Base-by-base conservation (phyloP, 2,113 vertebrate species). In the Calyptommatus sinebrachiatus region DNA sequence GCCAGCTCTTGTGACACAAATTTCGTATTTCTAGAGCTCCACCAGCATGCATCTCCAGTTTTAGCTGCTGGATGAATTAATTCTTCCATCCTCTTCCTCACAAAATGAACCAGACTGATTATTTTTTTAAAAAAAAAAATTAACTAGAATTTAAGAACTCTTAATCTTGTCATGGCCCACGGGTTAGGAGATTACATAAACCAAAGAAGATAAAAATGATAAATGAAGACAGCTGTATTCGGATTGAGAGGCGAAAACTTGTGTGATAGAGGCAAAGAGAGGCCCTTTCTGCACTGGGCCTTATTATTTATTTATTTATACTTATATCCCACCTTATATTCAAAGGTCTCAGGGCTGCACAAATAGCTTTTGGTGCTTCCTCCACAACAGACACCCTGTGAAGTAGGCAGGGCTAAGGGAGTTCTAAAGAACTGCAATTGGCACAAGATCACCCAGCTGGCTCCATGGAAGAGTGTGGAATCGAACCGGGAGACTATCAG, bases 91-190 rank as follows among this genome's bases (percentile, higher is more conserved):
- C 28, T 66, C 24, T 26, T 48, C 62, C 62, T 76, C 61, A 62
- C 29, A 41, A 75, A 81, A 81, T 60, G 50, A 81, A 81, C 63
- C 79, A 46, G 72, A 48, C 20, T 70, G 72, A 81, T 81, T 81
- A 75, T 75, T 81, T 69, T 72, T 61, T 81, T 81, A 75, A 81
- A 61, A 69, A 60, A 63, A 69, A 75, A 75, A 76, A 75, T 81
- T 73, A 76, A 75, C 45, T 71, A 69, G 57, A 63, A 79, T 74
- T 79, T 74, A 83, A 79, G 66, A 78, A 35, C 65, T 63, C 65
- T 69, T 69, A 65, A 74, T 70, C 76, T 79, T 53, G 53, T 4
- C 66, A 72, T 78, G 75, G 53, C 70, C 68, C 77, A 71, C 75
- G 71, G 81, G 80, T 71, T 57, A 63, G 31, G 41, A 76, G 67